A percentile compares a stretch with the other conserved stretches of the same genome.
phyloP scores from a whole-genome alignment of 2,888 invertebrate species.

The Drosophila putrida region DNA sequence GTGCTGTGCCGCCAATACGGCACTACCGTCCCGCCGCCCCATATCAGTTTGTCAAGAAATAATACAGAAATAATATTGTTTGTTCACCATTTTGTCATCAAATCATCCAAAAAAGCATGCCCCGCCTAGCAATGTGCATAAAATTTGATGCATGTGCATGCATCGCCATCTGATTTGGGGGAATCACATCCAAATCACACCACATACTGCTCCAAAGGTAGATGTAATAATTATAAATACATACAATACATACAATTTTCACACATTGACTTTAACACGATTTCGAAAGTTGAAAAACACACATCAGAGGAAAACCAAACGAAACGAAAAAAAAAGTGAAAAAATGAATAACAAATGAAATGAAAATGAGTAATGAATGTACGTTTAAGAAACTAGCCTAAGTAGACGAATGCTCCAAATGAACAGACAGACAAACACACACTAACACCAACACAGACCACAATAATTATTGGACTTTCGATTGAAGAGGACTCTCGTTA shows the following conservation, averaged over 20 bases:
- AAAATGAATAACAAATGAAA: conserved; percentile 16
- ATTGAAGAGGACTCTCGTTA: conserved; percentile 42
- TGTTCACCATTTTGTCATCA: conserved; percentile 65
- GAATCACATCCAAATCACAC: conserved; percentile 37
- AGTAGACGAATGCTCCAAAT: conserved; percentile 79
- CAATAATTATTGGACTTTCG: conserved; percentile 51
- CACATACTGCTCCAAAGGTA: conserved; percentile 77
- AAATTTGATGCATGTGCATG: conserved; percentile 46
- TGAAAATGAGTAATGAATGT: conserved; percentile 65
- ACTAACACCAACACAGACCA: conserved; percentile 25
- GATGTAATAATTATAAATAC: conserved; percentile 75
- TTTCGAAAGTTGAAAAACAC: conserved; percentile 51
- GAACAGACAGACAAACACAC: conserved; percentile 32
- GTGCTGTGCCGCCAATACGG: conserved; percentile 74
- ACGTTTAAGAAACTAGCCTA: conserved; percentile 77
- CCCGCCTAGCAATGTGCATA: conserved; percentile 58
- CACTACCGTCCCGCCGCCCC: conserved; percentile 82
- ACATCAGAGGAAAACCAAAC: conserved; percentile 39
- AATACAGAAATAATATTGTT: conserved; percentile 77
- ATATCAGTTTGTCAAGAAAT: conserved; percentile 84
- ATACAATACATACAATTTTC: conserved; percentile 54
- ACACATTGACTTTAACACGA: conserved; percentile 64
- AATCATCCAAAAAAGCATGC: conserved; percentile 53
- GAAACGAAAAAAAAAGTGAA: conserved; percentile 38
- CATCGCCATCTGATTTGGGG: conserved; percentile 50